Evolutionary conservation across 2,113 vertebrate genomes (phyloP).

Genomic region (Manacus vitellinus): DNA sequence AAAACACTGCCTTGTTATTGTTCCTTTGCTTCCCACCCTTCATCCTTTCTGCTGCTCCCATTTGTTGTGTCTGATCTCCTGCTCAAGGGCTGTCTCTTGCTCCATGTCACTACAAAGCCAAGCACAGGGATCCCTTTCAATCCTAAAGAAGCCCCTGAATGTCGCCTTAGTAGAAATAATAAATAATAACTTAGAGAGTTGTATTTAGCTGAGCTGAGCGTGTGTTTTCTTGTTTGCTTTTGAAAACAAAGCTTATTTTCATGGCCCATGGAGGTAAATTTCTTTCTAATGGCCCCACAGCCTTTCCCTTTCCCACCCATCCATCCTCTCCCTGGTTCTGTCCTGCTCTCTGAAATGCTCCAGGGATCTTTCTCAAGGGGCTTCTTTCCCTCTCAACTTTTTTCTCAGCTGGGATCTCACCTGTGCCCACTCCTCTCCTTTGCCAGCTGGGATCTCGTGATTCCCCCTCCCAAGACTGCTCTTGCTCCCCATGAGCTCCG

Average conservation of each 20-base stretch:
- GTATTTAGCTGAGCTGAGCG: not conserved
- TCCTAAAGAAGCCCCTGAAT: not conserved
- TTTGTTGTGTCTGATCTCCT: constrained; percentile 54
- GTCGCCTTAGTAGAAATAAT: constrained; percentile 48
- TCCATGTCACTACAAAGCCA: not conserved
- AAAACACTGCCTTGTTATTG: constrained; percentile 37
- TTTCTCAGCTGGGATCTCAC: not conserved
- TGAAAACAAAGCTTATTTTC: constrained; percentile 38
- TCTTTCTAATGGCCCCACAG: not conserved
- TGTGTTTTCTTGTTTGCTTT: constrained; percentile 56
- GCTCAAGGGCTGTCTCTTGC: constrained; percentile 41
- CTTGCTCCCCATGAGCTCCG: not conserved
- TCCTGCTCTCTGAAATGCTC: not conserved
- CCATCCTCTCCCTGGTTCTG: not conserved
- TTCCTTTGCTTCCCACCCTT: constrained; percentile 39
- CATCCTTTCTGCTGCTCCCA: not conserved
- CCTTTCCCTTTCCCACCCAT: not conserved
- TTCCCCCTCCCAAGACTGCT: not conserved
- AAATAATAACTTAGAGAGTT: constrained; percentile 31
- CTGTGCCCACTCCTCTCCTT: not conserved
- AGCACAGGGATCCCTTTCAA: constrained; percentile 26
- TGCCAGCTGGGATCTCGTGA: not conserved
- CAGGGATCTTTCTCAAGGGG: rapidly evolving
- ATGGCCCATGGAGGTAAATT: not conserved
- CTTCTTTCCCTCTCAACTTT: not conserved